Percentiles rank a stretch among this genome's conserved stretches.
Conservation (phyloP, 2,797 vertebrate genomes). For the Valencia hispanica region DNA sequence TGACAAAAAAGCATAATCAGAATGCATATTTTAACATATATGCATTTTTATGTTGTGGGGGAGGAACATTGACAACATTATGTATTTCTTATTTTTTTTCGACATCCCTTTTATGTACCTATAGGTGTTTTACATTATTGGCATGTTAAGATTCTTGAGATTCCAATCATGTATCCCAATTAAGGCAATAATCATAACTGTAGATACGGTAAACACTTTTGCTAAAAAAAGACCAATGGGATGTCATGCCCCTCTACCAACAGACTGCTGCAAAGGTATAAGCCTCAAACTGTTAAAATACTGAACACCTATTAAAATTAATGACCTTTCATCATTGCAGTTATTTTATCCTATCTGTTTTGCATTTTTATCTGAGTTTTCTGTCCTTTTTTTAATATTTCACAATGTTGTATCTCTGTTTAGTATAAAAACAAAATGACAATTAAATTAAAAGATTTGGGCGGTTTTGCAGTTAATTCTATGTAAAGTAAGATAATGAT, state of each 20-base stretch:
- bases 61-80: no score
- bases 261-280: background rate
- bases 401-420: background rate
- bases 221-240: background rate
- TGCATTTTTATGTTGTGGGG: no score
- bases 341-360: background rate
- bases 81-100: no score
- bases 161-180: no score
- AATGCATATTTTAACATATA: background rate
- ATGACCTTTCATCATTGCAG: background rate
- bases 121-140: no score
- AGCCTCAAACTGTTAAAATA: background rate
- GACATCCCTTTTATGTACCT: no score
- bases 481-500: slow-evolving; percentile 1
- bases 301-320: background rate
- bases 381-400: background rate
- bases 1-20: background rate
- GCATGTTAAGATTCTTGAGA: no score
- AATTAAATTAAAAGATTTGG: background rate
- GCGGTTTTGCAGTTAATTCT: background rate
- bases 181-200: no score
- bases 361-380: background rate
- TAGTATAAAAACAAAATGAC: background rate
- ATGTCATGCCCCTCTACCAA: background rate
- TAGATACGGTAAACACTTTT: no score